Evolutionary conservation across 2,113 vertebrate species (phyloP).

Genomic region (Planiliza haematocheilus): DNA sequence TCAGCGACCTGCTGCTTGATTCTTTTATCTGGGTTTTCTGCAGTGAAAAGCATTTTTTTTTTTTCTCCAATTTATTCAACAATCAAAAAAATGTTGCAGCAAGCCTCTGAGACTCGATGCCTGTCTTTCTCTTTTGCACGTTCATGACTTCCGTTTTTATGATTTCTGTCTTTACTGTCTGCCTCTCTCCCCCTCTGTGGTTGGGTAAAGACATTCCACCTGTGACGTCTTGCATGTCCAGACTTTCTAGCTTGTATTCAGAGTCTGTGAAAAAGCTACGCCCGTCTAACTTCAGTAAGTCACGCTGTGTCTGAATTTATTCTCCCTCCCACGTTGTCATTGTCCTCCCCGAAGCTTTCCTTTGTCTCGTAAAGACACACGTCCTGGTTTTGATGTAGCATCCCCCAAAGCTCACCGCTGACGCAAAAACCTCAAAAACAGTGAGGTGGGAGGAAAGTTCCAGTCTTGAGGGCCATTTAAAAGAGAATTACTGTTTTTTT

Average conservation of each 20-base stretch:
- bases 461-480: neutral
- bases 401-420: conserved; percentile 15
- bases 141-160: neutral
- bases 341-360: conserved; percentile 23
- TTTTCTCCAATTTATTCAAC: neutral
- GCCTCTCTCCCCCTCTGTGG: conserved; percentile 80
- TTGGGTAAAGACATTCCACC: conserved; percentile 88
- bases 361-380: conserved; percentile 4
- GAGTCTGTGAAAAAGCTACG: conserved; percentile 93
- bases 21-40: neutral
- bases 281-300: conserved; percentile 94
- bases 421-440: conserved; percentile 5
- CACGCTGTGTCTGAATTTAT: conserved; percentile 62
- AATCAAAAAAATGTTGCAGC: conserved; percentile 30
- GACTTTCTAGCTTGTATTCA: conserved; percentile 84
- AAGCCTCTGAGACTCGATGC: conserved; percentile 34
- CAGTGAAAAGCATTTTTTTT: neutral
- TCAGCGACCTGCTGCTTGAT: conserved; percentile 38
- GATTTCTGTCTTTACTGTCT: conserved; percentile 63
- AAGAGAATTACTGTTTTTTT: too few relatives aligned
- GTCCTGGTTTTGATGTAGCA: conserved; percentile 31
- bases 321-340: neutral
- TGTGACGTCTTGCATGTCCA: conserved; percentile 87
- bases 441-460: conserved; percentile 8
- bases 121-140: conserved; percentile 32